A percentile compares a stretch with the other conserved stretches of the same genome.
Evolutionary conservation across 2,797 vertebrate species (phyloP).

Genomic region (Centroberyx gerrardi): DNA sequence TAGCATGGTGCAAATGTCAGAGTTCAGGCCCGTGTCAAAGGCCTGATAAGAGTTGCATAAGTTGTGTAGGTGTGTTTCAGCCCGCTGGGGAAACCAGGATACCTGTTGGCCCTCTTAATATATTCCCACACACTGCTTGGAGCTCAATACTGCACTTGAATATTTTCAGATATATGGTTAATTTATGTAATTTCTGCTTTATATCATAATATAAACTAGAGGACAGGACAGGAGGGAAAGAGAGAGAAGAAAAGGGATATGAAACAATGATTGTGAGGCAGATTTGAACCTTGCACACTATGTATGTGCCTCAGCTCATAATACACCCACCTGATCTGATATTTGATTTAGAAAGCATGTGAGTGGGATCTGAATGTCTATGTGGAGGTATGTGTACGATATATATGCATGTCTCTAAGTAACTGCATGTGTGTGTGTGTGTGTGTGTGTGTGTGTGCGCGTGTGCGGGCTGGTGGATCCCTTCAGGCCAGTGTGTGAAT

Average conservation of each 20-base stretch:
- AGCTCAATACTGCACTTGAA: slow-evolving; percentile 33
- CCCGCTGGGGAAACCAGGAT: slow-evolving; percentile 38
- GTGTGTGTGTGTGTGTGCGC: slow-evolving; percentile 45
- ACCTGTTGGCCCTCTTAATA: slow-evolving; percentile 20
- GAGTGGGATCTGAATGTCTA: neutral
- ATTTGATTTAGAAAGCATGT: slow-evolving; percentile 10
- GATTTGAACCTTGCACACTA: slow-evolving; percentile 1
- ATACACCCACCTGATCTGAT: slow-evolving; percentile 18
- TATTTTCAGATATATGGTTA: slow-evolving; percentile 39
- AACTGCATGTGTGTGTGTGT: slow-evolving; percentile 52
- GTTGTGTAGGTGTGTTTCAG: slow-evolving; percentile 72
- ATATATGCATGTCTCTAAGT: slow-evolving; percentile 53
- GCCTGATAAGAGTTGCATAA: slow-evolving; percentile 65
- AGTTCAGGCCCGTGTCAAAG: slow-evolving; percentile 68
- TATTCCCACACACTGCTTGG: slow-evolving; percentile 36
- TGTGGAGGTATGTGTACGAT: slow-evolving; percentile 33
- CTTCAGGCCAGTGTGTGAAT: slow-evolving; percentile 84
- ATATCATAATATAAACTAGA: slow-evolving; percentile 8
- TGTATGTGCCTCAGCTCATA: too few relatives aligned
- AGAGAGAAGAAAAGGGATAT: slow-evolving; percentile 6
- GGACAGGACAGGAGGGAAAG: neutral
- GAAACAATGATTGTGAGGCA: slow-evolving; percentile 11
- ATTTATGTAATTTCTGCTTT: slow-evolving; percentile 39
- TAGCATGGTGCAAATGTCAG: slow-evolving; percentile 74
- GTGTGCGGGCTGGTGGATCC: slow-evolving; percentile 65